Conservation (phyloP, 2,113 vertebrate species). For the Pelvicachromis taeniatus region DNA sequence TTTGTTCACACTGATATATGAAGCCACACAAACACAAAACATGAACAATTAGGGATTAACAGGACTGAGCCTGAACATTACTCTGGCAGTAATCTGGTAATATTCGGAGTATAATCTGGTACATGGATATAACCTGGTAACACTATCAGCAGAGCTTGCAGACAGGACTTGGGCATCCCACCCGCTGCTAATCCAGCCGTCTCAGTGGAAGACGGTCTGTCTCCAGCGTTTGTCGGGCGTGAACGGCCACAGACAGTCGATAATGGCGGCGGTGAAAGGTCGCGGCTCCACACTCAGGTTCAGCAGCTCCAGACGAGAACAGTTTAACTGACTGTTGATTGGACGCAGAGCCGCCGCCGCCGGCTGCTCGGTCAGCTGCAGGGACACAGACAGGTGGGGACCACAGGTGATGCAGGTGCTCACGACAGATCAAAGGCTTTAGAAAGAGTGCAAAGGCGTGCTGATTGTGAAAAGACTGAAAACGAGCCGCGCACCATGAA, state of each 20-base stretch:
- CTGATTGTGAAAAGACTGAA: neutral
- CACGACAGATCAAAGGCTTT: neutral
- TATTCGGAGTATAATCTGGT: accelerated
- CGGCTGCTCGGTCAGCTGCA: constrained; percentile 85
- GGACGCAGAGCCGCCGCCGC: constrained; percentile 80
- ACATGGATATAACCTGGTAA: neutral
- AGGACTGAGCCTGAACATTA: neutral
- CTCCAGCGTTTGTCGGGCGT: constrained; percentile 92
- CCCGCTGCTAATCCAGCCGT: neutral
- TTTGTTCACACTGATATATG: neutral
- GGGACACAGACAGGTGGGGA: neutral
- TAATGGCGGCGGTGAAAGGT: constrained; percentile 82
- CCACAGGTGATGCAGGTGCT: neutral
- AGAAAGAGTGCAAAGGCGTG: neutral
- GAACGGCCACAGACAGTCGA: constrained; percentile 93
- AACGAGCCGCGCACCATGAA: neutral
- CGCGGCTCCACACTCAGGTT: constrained; percentile 82
- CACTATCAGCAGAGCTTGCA: neutral
- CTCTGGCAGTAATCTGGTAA: neutral
- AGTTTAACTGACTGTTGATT: constrained; percentile 84
- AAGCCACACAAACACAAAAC: neutral
- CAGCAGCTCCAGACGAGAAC: constrained; percentile 85
- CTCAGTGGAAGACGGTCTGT: constrained; percentile 89
- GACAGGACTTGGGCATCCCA: neutral
- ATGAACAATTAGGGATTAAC: neutral